These are phyloP conservation scores for Trichoplusia ni DNA, from an alignment of 1,140 invertebrate species.

Conservation along the genomic window DNA sequence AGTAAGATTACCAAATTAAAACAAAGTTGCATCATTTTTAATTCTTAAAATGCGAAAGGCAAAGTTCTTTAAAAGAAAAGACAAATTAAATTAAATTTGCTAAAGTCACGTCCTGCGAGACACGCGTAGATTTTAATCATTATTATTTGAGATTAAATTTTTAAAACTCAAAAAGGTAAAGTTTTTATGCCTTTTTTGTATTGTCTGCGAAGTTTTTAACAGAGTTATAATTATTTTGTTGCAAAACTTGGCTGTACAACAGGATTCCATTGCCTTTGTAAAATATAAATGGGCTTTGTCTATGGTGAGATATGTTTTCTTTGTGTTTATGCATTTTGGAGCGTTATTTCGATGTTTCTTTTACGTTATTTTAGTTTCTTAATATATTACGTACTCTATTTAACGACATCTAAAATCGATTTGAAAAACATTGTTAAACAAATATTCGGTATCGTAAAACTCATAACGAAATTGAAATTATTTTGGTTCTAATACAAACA, in stretches of 20 bases:
- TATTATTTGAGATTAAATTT: constrained; percentile 18
- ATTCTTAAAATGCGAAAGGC: constrained; percentile 12
- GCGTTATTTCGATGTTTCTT: no score
- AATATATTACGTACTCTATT: no score
- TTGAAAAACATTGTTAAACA: no score
- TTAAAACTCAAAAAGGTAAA: background rate
- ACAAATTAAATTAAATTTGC: constrained; percentile 29
- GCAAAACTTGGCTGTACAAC: constrained; percentile 7
- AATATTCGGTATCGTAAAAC: no score
- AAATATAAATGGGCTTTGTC: background rate
- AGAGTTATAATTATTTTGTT: constrained; percentile 25
- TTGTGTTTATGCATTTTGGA: background rate
- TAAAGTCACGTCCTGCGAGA: constrained; percentile 21
- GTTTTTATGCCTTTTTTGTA: constrained; percentile 16
- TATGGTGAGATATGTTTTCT: background rate
- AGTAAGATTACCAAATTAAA: no score
- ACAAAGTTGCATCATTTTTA: constrained; percentile 8
- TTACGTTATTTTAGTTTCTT: background rate
- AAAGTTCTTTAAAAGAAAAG: constrained; percentile 20
- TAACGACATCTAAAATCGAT: no score
- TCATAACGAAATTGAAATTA: no score
- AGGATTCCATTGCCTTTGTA: constrained; percentile 24
- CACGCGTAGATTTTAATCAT: constrained; percentile 38
- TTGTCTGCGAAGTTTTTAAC: constrained; percentile 25
- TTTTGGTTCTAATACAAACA: no score